Percentiles rank a stretch among this genome's conserved stretches.
Conservation (phyloP, 2,888 invertebrate genomes). For the Ormia ochracea region DNA sequence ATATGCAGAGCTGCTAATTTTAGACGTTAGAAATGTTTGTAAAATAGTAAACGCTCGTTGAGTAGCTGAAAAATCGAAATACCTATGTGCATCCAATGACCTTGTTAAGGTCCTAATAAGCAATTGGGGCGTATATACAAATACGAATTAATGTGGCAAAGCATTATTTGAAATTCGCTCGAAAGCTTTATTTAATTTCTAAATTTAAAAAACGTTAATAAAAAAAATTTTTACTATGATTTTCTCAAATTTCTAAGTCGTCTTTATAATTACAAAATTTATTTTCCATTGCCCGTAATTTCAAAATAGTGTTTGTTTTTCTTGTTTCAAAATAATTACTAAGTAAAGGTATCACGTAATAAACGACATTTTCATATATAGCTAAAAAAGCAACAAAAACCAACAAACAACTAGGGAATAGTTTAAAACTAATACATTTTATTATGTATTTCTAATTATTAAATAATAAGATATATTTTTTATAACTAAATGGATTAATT, state of each 20-base stretch:
- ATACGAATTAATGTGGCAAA: no score
- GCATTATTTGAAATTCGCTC: no score
- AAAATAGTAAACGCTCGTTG: no score
- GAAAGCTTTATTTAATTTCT: no score
- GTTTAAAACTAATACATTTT: constrained; percentile 44
- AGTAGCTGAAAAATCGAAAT: no score
- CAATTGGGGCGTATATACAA: no score
- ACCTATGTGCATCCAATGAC: no score
- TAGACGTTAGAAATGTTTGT: no score
- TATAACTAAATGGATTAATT: constrained; percentile 18
- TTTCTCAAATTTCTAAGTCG: not conserved
- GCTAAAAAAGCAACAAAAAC: constrained; percentile 36
- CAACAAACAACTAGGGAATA: constrained; percentile 52
- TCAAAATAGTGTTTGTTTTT: constrained; percentile 36
- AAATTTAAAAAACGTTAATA: not conserved
- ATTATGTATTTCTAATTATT: constrained; percentile 27
- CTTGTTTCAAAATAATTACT: constrained; percentile 26
- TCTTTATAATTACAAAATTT: not conserved
- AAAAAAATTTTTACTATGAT: not conserved
- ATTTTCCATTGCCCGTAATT: not conserved
- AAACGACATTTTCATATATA: constrained; percentile 42
- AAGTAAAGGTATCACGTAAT: constrained; percentile 14
- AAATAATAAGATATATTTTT: constrained; percentile 31
- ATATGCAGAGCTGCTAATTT: no score
- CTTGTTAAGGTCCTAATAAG: no score